Conservation (phyloP, 2,888 invertebrate species). For the Chaetogeoica ovagalla region DNA sequence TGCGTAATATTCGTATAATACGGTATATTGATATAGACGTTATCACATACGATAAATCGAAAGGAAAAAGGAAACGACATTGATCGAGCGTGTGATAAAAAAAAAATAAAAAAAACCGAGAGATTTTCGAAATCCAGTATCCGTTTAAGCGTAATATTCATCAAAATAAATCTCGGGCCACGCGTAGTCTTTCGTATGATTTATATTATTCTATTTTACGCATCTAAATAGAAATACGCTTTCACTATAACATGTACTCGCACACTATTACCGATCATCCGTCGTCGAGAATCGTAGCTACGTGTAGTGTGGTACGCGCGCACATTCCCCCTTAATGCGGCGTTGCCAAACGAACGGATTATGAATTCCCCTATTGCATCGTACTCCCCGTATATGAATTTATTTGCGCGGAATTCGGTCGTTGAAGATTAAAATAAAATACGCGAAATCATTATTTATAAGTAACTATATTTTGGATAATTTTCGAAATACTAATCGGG, state of each 20-base stretch:
- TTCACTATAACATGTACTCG: too few species aligned
- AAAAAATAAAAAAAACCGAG: not conserved
- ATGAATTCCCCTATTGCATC: too few species aligned
- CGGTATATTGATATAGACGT: not conserved
- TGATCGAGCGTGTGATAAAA: not conserved
- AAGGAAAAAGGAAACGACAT: not conserved
- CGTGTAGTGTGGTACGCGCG: too few species aligned
- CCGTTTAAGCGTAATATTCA: conserved; percentile 28
- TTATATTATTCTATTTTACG: conserved; percentile 9
- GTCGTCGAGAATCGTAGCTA: not conserved
- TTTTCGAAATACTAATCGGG: too few species aligned
- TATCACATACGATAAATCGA: not conserved
- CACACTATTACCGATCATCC: not conserved
- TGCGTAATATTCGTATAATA: too few species aligned
- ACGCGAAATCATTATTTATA: too few species aligned
- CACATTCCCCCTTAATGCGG: too few species aligned
- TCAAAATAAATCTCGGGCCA: conserved; percentile 23
- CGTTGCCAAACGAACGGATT: too few species aligned
- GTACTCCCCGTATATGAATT: too few species aligned
- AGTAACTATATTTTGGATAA: too few species aligned
- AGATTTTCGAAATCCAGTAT: conserved; percentile 21
- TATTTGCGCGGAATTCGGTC: too few species aligned
- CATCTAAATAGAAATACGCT: not conserved
- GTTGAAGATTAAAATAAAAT: too few species aligned
- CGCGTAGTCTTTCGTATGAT: not conserved